phyloP scores from a whole-genome alignment of 2,888 invertebrate genomes.

The Eupithecia vulgata region DNA sequence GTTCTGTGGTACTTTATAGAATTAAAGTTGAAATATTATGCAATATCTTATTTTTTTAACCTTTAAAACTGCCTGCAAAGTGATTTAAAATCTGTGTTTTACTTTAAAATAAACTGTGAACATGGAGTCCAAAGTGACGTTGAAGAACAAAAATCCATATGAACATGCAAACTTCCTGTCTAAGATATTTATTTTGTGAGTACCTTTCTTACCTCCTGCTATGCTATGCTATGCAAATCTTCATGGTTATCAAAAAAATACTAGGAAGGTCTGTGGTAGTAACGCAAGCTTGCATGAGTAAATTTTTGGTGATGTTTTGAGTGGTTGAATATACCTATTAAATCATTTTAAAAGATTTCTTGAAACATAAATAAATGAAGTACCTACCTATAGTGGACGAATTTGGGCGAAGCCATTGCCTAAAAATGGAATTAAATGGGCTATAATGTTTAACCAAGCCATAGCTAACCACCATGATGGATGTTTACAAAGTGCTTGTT shows the following conservation, averaged over 20 bases:
- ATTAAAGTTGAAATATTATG: constrained; percentile 48
- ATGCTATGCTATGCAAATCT: background rate
- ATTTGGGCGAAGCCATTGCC: background rate
- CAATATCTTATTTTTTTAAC: constrained; percentile 41
- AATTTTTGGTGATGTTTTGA: background rate
- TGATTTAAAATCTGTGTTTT: constrained; percentile 15
- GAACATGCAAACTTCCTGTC: constrained; percentile 84
- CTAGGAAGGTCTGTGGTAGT: background rate
- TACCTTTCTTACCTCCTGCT: constrained; percentile 42
- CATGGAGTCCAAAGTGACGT: constrained; percentile 86
- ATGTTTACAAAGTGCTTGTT: background rate
- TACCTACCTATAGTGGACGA: background rate
- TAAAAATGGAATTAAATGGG: background rate
- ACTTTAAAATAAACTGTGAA: constrained; percentile 37
- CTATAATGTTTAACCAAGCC: background rate
- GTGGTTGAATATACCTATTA: too few relatives aligned
- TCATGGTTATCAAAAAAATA: background rate
- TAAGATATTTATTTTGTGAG: constrained; percentile 86
- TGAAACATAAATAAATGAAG: background rate
- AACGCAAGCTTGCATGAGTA: background rate
- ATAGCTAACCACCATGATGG: background rate
- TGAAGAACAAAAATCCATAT: constrained; percentile 85
- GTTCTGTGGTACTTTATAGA: constrained; percentile 40
- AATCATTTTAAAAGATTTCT: background rate
- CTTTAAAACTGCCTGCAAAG: background rate